Evolutionary conservation across 2,113 vertebrate genomes (phyloP).

Genomic region (Sporophila hypoxantha): DNA sequence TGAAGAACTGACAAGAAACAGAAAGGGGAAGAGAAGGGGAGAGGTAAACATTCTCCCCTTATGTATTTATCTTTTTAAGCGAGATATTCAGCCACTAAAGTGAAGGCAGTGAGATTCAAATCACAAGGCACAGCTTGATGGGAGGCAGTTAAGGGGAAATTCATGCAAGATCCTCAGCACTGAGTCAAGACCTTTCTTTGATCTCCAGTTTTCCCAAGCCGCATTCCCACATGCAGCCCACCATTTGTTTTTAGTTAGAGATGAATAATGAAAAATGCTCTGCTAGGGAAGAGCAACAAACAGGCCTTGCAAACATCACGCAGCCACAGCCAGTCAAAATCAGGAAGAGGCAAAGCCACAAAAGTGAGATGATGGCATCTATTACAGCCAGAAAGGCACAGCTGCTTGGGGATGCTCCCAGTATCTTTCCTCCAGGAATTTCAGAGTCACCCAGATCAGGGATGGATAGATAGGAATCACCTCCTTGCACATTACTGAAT

Average conservation of each 20-base stretch:
- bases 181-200: slow-evolving; percentile 67
- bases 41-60: background rate
- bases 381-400: background rate
- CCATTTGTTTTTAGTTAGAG: slow-evolving; percentile 52
- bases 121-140: slow-evolving; percentile 35
- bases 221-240: slow-evolving; percentile 56
- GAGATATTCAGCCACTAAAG: background rate
- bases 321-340: background rate
- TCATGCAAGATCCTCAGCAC: slow-evolving; percentile 39
- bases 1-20: background rate
- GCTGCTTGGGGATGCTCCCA: background rate
- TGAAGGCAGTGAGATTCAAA: slow-evolving; percentile 36
- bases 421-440: background rate
- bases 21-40: background rate
- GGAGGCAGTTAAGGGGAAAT: slow-evolving; percentile 41
- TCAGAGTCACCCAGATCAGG: background rate
- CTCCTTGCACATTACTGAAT: background rate
- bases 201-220: slow-evolving; percentile 63
- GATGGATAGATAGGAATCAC: background rate
- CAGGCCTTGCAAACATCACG: background rate
- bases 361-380: background rate
- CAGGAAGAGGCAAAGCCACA: background rate
- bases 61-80: background rate
- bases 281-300: slow-evolving; percentile 38
- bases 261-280: slow-evolving; percentile 43